A percentile compares a stretch with the other conserved stretches of the same genome.
Evolutionary conservation across 2,797 vertebrate genomes (phyloP).

Genomic region (Euphonia xanthogaster): DNA sequence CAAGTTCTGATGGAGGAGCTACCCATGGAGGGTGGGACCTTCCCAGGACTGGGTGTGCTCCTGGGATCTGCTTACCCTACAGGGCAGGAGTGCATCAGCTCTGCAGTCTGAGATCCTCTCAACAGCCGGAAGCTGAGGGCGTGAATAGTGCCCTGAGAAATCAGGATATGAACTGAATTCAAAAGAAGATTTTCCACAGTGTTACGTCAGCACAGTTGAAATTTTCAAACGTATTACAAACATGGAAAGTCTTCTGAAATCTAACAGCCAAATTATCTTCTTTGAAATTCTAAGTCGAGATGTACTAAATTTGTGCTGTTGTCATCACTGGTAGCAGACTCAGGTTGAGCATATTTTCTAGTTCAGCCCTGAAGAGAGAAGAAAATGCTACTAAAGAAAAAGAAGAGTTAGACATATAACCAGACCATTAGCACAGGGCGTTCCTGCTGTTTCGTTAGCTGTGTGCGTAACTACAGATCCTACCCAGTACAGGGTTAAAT

Average conservation of each 20-base stretch:
- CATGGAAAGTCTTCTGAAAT: background rate
- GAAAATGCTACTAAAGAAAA: background rate
- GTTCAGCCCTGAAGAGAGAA: background rate
- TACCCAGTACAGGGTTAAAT: background rate
- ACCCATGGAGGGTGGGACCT: fast-evolving
- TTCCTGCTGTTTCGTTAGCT: background rate
- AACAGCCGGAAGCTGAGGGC: background rate
- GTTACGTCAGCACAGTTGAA: background rate
- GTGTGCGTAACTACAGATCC: background rate
- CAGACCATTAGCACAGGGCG: background rate
- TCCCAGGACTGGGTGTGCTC: background rate
- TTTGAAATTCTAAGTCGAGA: background rate
- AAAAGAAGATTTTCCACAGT: background rate
- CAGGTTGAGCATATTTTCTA: background rate
- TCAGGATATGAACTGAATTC: background rate
- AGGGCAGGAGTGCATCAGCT: background rate
- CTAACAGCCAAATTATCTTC: background rate
- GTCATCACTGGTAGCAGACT: background rate
- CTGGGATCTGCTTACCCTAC: background rate
- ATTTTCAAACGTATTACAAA: background rate
- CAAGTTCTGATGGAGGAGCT: fast-evolving
- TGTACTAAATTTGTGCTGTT: background rate
- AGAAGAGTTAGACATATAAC: background rate
- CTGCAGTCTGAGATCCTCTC: background rate
- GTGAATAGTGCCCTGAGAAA: background rate